Evolutionary conservation across 2,888 invertebrate species (phyloP), one percentile per base, ranked within the genome.

Genomic region (Bhutanitis thaidina): DNA sequence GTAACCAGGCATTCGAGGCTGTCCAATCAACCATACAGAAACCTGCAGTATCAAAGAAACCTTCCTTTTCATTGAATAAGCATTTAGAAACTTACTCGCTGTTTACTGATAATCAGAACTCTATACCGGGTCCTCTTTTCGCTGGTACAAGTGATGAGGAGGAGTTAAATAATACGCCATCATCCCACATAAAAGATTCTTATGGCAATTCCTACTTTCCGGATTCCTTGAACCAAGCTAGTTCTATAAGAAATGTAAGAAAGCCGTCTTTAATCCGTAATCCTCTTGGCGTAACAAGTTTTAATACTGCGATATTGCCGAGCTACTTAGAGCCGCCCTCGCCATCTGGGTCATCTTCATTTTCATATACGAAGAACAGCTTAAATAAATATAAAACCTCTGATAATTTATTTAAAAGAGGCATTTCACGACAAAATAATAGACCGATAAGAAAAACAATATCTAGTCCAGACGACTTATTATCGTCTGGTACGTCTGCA

Each of bases 291-390:
- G 58, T 63, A 4, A 53, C 64, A 8, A 71, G 64, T 38, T 71
- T 74, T 56, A 86, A 85, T 53, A 72, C 78, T 1, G 71, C 74
- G 3, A 85, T 87, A 0, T 61, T 90, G 37, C 90, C 90, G 2
- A 90, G 90, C 56, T 90, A 77, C 54, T 69, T 90, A 52, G 90
- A 90, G 62, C 90, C 90, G 4, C 90, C 90, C 0, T 85, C 80
- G 1, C 89, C 83, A 25, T 77, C 81, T 7, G 79, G 81, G 1
- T 69, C 82, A 15, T 69, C 79, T 9, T 72, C 80, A 0, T 84
- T 82, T 54, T 67, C 74, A 8, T 83, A 80, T 50, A 63, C 70
- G 3, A 86, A 86, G 56, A 85, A 88, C 5, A 59, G 59, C 25
- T 64, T 71, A 13, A 74, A 65, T 25, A 88, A 88, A 60, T 83